Evolutionary conservation across 2,888 invertebrate species (phyloP), one percentile per base, ranked within the genome.

Genomic region (Eilema caniola): DNA sequence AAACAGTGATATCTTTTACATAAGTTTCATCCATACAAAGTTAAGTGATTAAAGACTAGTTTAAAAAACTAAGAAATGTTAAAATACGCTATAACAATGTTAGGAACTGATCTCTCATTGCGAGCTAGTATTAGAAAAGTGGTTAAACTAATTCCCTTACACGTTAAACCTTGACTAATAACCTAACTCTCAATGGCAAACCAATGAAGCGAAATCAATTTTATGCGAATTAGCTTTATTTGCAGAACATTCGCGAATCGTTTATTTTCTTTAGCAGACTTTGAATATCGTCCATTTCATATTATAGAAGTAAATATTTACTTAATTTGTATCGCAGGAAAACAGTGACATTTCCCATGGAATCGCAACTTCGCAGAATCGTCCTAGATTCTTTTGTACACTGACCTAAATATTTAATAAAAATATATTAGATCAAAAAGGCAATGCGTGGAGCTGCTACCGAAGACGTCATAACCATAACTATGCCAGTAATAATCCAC

Each of bases 401-500:
- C 71, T 71, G 83, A 83, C 79, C 83, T 65, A 80, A 80, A 83
- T 83, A 74, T 76, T 73, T 74, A 78, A 82, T 81, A 82, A 78
- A 81, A 80, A 81, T 81, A 81, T 82, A 80, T 80, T 80, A 83
- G 81, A 83, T 82, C 83, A 82, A 79, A 83, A 80, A 76, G 82
- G 83, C 78, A 82, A 80, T 75, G 78, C 74, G 72, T 74, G 74
- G 71, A 76, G 77, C 74, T 64, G 78, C 68, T 72, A 74, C 57
- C 41, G 53, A 70, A 78, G 83, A 83, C 83, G 83, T 82, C 83
- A 83, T 78, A 70, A 72, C 68, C 83, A 83, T 78, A 70, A 72
- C 68, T 83, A 79, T 83, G 85, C 78, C 86, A 85, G 80, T 79
- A 79, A 85, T 84, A 86, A 86, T 77, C 78, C 76, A 74, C 70